Evolutionary conservation across 2,888 invertebrate species (phyloP).

Genomic region (Lamellibrachia columna): DNA sequence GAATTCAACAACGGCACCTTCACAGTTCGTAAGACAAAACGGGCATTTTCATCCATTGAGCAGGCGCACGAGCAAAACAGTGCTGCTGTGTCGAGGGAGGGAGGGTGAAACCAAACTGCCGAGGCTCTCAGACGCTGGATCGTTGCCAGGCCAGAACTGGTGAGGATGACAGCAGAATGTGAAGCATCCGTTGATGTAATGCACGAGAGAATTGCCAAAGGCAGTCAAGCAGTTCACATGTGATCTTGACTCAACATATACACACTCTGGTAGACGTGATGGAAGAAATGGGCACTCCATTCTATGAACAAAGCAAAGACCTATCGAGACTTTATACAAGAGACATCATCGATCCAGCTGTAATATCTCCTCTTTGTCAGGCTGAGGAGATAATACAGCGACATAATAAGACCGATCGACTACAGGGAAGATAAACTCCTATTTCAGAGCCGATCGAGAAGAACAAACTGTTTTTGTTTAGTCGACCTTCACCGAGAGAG

Average conservation of each 20-base stretch:
- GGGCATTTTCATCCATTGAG: slow-evolving; percentile 29
- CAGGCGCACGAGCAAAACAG: slow-evolving; percentile 31
- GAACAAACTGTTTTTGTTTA: no score
- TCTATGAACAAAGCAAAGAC: neutral
- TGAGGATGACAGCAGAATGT: slow-evolving; percentile 16
- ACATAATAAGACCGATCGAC: no score
- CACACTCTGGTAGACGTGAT: neutral
- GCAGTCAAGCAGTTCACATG: neutral
- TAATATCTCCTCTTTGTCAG: neutral
- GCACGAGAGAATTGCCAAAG: neutral
- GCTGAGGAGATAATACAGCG: neutral
- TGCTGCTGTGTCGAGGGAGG: slow-evolving; percentile 24
- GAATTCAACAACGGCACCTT: slow-evolving; percentile 30
- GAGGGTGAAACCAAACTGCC: neutral
- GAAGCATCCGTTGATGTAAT: slow-evolving; percentile 19
- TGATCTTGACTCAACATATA: neutral
- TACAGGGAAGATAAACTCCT: no score
- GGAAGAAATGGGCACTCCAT: neutral
- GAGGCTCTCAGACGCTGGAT: slow-evolving; percentile 16
- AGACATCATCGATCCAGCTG: slow-evolving; percentile 17
- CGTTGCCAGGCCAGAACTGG: slow-evolving; percentile 13
- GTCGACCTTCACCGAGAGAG: no score
- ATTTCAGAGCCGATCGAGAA: no score
- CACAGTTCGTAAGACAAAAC: neutral
- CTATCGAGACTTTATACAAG: neutral